Base-by-base conservation (phyloP, 2,113 vertebrate genomes). In the Tragelaphus scriptus region DNA sequence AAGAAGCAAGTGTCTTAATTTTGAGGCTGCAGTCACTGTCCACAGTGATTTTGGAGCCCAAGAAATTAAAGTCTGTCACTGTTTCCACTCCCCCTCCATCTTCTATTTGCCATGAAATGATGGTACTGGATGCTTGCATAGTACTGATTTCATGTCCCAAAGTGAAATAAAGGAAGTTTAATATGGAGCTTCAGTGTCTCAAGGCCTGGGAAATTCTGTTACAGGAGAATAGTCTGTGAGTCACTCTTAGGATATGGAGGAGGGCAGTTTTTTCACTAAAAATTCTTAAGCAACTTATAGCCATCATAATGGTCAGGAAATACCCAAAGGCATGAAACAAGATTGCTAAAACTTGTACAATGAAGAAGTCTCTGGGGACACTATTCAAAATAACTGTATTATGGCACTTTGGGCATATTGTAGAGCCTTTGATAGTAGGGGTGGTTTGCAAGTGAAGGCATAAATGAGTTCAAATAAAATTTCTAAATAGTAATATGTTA, bases 391-490 rank as follows among this genome's bases (percentile, higher is more conserved):
- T 47, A 14, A 23, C 4, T 49, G 1, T 14, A 19, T 25, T 19
- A 61, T 40, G 21, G 17, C 7, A 4, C 58, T n/a, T 26, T 90
- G 5, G 13, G 30, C 5, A 51, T 16, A 71, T 25, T 81, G 16
- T 7, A 44, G 19, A 77, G 10, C 10, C 17, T 63, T 58, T 3
- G 1, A 5, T 6, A 26, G 30, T 30, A 1, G 15, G 26, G 3
- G 4, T 68, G 11, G 17, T 40, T 93, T 96, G 23, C 40, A 93
- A 82, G 61, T 84, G 44, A 26, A 28, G 36, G 9, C 10, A 59
- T 17, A 36, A 44, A 53, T 40, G 40, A 2, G 2, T 17, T 79
- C 51, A 87, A 53, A 55, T 11, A 53, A 61, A 75, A 63, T n/a
- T 25, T 61, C 5, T 81, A 44, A 51, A 23, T 12, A 79, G 1